phyloP scores from a whole-genome alignment of 1,140 invertebrate species.

The Physella acuta region DNA sequence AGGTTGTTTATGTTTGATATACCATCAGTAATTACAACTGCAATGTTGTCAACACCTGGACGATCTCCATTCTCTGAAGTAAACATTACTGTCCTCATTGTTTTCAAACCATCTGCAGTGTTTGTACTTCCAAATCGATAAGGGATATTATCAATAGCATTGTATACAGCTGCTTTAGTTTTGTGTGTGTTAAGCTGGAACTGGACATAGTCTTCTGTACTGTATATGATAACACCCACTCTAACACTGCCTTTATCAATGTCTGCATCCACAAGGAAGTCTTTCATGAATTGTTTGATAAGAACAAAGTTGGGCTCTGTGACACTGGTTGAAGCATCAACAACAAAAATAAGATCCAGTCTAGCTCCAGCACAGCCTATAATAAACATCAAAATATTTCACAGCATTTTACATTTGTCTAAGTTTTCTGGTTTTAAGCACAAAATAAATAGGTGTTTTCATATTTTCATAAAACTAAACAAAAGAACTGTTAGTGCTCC shows the following conservation, averaged over 20 bases:
- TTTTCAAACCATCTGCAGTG: slow-evolving; percentile 7
- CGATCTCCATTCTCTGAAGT: slow-evolving; percentile 3
- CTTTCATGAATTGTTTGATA: slow-evolving; percentile 14
- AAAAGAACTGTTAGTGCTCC: too few relatives aligned
- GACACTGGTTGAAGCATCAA: slow-evolving; percentile 14
- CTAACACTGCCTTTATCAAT: slow-evolving; percentile 15
- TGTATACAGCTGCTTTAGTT: slow-evolving; percentile 10
- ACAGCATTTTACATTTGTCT: too few relatives aligned
- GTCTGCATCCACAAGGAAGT: slow-evolving; percentile 7
- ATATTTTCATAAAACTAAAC: too few relatives aligned
- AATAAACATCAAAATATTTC: background rate
- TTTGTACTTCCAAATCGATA: slow-evolving; percentile 11
- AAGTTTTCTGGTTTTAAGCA: too few relatives aligned
- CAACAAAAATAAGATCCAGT: slow-evolving; percentile 7
- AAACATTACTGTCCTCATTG: slow-evolving; percentile 11
- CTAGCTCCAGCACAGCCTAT: slow-evolving; percentile 10
- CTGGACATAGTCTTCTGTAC: slow-evolving; percentile 12
- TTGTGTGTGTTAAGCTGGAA: slow-evolving; percentile 10
- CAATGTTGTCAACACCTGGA: slow-evolving; percentile 12
- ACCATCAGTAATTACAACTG: slow-evolving; percentile 13
- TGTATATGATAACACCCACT: slow-evolving; percentile 13
- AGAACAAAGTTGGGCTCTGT: slow-evolving; percentile 17
- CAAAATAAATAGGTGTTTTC: too few relatives aligned
- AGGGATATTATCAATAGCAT: slow-evolving; percentile 11
- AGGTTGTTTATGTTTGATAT: slow-evolving; percentile 9